Evolutionary conservation across 2,888 invertebrate genomes (phyloP).

Genomic region (Chloromyia formosa): DNA sequence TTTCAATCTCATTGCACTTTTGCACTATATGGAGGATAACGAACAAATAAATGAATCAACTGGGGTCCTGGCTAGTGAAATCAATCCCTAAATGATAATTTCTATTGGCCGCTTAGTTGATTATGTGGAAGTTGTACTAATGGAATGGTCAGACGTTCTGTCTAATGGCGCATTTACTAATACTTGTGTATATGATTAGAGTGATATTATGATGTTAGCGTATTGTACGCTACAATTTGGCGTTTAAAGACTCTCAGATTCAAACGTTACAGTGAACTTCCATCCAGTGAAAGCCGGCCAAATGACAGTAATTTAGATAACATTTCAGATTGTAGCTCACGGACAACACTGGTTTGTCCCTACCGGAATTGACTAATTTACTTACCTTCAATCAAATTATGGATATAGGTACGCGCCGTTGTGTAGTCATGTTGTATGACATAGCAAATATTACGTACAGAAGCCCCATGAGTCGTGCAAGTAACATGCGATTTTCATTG

Average conservation of each 20-base stretch:
- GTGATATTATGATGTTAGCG: too few species aligned
- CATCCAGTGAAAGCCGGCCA: too few species aligned
- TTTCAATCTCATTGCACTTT: too few species aligned
- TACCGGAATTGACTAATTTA: conserved; percentile 25
- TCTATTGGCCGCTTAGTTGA: not conserved
- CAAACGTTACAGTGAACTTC: too few species aligned
- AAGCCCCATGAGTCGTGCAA: conserved; percentile 26
- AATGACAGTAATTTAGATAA: conserved; percentile 7
- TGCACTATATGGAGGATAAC: too few species aligned
- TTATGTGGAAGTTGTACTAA: too few species aligned
- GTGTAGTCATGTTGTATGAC: too few species aligned
- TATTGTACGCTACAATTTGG: too few species aligned
- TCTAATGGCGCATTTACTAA: not conserved
- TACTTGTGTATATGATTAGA: not conserved
- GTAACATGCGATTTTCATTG: conserved; percentile 38
- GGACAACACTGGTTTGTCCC: conserved; percentile 3
- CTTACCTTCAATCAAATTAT: conserved; percentile 42
- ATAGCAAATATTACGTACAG: conserved; percentile 17
- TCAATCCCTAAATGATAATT: not conserved
- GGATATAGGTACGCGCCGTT: conserved; percentile 1
- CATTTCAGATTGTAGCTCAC: not conserved
- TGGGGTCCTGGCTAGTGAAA: not conserved
- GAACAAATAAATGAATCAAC: not conserved
- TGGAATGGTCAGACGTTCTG: not conserved
- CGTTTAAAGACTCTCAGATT: too few species aligned